Evolutionary conservation across 1,140 invertebrate genomes (phyloP), one percentile per base, ranked within the genome.

Genomic region (Zaprionus davidi): DNA sequence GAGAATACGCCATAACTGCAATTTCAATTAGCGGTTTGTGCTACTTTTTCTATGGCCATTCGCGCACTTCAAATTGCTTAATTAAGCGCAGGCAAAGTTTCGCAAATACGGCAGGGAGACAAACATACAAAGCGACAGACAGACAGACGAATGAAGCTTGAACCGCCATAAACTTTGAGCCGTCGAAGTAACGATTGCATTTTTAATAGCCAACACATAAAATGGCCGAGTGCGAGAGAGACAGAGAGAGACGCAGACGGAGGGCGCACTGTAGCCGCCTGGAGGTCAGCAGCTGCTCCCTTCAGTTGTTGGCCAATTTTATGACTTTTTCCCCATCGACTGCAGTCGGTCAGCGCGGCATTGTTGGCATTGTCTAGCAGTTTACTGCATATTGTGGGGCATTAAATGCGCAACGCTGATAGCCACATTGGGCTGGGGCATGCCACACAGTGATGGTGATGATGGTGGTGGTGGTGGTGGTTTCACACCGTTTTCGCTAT

Each of bases 11-110:
- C 84, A 87, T 90, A 87, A 84, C 84, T 87, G 85, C 84, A 87
- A 84, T 87, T 87, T 87, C 84, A 87, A 87, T 87, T 87, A 87
- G 84, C 85, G 84, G 84, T 81, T 84, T 87, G 74, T 72, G 74
- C 84, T 76, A 81, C 77, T 84, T 88, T 87, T 81, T 81, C 78
- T 68, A 72, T 75, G 60, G 56, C 78, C 46, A 41, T 15, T 17
- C 68, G 11, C 51, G 13, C 78, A 87, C 81, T 87, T 87, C 65
- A 87, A 81, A 87, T 87, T 90, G 84, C 84, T 87, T 87, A 87
- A 87, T 87, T 87, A 87, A 87, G 84, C 84, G 71, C 81, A 65
- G 81, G 71, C 78, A 90, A 87, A 88, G 78, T 84, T 88, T 67
- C 67, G 81, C 84, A 87, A 87, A 87, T 84, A 84, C 65, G 69